A percentile compares a stretch with the other conserved stretches of the same genome.
These are phyloP conservation scores for Chaenodraco wilsoni DNA, from an alignment of 2,797 vertebrate genomes.

Conservation along the genomic window DNA sequence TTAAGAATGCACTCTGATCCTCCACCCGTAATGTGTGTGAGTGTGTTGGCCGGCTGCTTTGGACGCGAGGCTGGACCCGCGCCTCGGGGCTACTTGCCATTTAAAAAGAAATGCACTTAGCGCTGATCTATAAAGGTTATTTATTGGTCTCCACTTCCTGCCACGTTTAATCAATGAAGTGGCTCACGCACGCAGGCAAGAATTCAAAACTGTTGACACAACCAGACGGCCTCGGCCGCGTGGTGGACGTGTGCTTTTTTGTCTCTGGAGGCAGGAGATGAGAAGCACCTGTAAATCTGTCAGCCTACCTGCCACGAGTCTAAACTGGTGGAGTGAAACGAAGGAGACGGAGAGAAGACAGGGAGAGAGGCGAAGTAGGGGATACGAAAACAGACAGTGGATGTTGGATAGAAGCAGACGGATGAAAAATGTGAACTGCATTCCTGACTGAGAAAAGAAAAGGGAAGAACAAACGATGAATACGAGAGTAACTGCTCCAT, in stretches of 20 bases:
- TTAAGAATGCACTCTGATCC: constrained; percentile 20
- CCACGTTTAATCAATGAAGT: constrained; percentile 78
- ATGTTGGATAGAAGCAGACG: constrained; percentile 10
- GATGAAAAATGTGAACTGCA: constrained; percentile 3
- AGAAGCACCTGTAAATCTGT: constrained; percentile 79
- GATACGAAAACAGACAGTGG: constrained; percentile 26
- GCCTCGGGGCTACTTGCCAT: constrained; percentile 50
- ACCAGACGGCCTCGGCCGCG: constrained; percentile 38
- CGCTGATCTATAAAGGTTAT: constrained; percentile 66
- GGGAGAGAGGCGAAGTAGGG: constrained; percentile 10
- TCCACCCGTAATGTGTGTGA: not conserved
- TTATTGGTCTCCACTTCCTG: constrained; percentile 73
- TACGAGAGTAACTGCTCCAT: not conserved
- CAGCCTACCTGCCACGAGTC: constrained; percentile 66
- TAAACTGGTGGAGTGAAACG: constrained; percentile 60
- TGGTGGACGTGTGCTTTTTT: not conserved
- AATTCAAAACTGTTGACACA: constrained; percentile 70
- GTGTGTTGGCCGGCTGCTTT: constrained; percentile 25
- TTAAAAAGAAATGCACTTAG: constrained; percentile 66
- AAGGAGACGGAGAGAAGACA: constrained; percentile 45
- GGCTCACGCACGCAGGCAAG: constrained; percentile 55
- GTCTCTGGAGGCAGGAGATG: constrained; percentile 50
- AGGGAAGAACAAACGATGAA: not conserved
- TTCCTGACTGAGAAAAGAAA: constrained; percentile 4
- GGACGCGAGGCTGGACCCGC: constrained; percentile 37